Percentiles rank a stretch among this genome's conserved stretches.
Evolutionary conservation across 2,113 vertebrate genomes (phyloP).

Genomic region (Apodemus sylvaticus): DNA sequence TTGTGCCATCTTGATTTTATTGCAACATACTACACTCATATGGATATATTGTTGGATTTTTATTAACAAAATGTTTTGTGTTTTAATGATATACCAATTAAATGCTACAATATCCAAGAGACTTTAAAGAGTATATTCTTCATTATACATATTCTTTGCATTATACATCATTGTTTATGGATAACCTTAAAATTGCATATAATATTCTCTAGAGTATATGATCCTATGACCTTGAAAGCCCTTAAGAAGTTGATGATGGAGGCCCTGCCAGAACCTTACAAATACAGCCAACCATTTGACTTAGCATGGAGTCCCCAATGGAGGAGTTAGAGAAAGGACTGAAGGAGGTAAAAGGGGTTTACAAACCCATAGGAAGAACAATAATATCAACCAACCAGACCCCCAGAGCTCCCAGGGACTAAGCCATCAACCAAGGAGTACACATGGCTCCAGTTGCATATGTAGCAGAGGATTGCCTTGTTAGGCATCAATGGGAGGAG

Average conservation of each 20-base stretch:
- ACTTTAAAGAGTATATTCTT: not conserved
- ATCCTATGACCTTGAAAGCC: not conserved
- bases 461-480: too few species aligned
- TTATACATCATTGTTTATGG: not conserved
- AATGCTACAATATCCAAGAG: not conserved
- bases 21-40: not conserved
- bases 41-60: not conserved
- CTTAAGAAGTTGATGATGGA: not conserved
- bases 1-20: conserved; percentile 33
- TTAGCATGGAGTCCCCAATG: too few species aligned
- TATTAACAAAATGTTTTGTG: not conserved
- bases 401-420: too few species aligned
- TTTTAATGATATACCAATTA: not conserved
- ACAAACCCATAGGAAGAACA: too few species aligned
- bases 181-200: not conserved
- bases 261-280: too few species aligned
- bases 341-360: too few species aligned
- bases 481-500: too few species aligned
- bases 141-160: not conserved
- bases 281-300: too few species aligned
- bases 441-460: too few species aligned
- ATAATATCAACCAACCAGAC: too few species aligned
- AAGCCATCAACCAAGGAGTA: too few species aligned
- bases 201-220: not conserved
- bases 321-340: too few species aligned